Conservation (phyloP, 1,140 invertebrate species). For the Trialeurodes vaporariorum region DNA sequence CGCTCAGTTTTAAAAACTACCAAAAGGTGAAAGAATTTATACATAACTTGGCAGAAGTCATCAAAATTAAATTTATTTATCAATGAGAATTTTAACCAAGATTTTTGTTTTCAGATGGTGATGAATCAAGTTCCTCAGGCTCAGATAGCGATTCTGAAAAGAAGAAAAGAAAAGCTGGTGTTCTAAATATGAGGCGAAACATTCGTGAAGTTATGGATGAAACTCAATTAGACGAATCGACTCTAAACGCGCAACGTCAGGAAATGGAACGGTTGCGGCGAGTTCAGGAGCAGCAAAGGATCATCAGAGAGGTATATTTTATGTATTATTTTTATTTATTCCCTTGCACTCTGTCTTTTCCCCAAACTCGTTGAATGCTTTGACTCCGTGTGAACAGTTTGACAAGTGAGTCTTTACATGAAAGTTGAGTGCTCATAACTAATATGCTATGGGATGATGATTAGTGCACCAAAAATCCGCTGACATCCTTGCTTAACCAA, state of each 20-base stretch:
- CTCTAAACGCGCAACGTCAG: conserved; percentile 80
- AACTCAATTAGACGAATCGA: conserved; percentile 80
- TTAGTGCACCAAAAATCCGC: too few relatives aligned
- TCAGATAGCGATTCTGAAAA: conserved; percentile 17
- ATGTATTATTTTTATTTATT: too few relatives aligned
- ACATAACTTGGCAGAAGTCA: conserved; percentile 10
- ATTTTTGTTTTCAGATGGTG: conserved; percentile 20
- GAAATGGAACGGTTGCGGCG: conserved; percentile 75
- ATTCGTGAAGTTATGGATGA: conserved; percentile 88
- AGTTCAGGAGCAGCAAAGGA: conserved; percentile 71
- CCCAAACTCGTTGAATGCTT: too few relatives aligned
- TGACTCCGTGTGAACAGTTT: too few relatives aligned
- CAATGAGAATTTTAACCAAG: too few relatives aligned
- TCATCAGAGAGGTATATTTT: conserved; percentile 53
- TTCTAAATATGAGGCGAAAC: conserved; percentile 61
- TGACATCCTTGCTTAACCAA: too few relatives aligned
- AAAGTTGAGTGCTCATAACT: too few relatives aligned
- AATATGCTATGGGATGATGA: too few relatives aligned
- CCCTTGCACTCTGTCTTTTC: too few relatives aligned
- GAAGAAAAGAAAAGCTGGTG: conserved; percentile 39
- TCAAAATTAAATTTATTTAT: conserved; percentile 11
- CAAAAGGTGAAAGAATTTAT: too few relatives aligned
- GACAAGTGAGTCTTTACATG: too few relatives aligned
- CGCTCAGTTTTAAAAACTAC: too few relatives aligned
- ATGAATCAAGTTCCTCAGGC: conserved; percentile 5